phyloP scores from a whole-genome alignment of 1,140 invertebrate species.

The Drosophila fuyamai region DNA sequence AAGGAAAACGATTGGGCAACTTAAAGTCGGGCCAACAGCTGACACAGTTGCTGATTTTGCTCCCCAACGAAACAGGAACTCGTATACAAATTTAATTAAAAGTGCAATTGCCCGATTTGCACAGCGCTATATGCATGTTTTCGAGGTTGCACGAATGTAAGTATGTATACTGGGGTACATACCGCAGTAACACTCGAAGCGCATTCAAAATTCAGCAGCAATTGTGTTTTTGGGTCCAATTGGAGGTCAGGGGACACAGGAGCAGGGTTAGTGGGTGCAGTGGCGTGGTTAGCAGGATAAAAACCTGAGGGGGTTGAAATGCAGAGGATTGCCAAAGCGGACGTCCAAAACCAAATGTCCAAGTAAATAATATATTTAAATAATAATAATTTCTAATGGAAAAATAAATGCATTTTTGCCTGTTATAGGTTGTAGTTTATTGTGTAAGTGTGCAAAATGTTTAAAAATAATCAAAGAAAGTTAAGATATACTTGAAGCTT shows the following conservation, averaged over 20 bases:
- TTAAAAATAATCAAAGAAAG: too few species aligned
- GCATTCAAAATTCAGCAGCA: slow-evolving; percentile 72
- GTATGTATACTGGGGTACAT: background rate
- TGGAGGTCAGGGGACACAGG: slow-evolving; percentile 52
- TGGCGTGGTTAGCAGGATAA: slow-evolving; percentile 5
- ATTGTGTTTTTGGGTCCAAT: slow-evolving; percentile 66
- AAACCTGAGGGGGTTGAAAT: background rate
- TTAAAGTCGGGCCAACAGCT: slow-evolving; percentile 21
- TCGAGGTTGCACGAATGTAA: background rate
- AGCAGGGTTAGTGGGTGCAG: slow-evolving; percentile 4
- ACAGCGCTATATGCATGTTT: slow-evolving; percentile 16
- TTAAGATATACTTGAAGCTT: too few species aligned
- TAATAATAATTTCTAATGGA: too few species aligned
- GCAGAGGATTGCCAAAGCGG: too few species aligned
- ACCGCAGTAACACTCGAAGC: slow-evolving; percentile 47
- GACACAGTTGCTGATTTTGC: slow-evolving; percentile 25
- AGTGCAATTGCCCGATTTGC: slow-evolving; percentile 60
- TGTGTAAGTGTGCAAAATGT: too few species aligned
- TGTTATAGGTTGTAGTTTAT: too few species aligned
- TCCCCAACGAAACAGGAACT: slow-evolving; percentile 38
- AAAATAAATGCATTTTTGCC: too few species aligned
- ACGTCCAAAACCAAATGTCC: too few species aligned
- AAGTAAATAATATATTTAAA: too few species aligned
- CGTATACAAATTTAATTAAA: slow-evolving; percentile 70
- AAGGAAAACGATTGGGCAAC: background rate